Percentiles rank a stretch among this genome's conserved stretches.
Evolutionary conservation across 2,888 invertebrate species (phyloP).

Genomic region (Apamea monoglypha): DNA sequence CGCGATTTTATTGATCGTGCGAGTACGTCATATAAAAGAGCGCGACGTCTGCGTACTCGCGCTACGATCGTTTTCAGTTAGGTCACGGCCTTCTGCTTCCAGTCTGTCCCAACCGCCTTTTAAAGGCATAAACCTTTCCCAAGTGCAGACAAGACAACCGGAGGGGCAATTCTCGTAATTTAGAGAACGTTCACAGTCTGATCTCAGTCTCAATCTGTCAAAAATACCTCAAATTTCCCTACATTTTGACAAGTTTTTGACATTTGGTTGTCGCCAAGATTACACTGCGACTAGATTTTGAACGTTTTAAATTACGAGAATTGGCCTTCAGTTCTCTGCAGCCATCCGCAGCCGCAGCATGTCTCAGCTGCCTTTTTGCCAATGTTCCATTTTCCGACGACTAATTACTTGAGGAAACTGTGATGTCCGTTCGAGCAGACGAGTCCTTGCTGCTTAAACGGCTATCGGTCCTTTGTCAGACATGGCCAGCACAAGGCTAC

Average conservation of each 20-base stretch:
- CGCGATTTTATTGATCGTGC: neutral
- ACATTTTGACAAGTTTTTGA: no score
- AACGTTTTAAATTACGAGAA: no score
- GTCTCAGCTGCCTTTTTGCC: neutral
- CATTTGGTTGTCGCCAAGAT: no score
- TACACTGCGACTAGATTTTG: no score
- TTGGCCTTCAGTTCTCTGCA: neutral
- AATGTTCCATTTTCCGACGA: neutral
- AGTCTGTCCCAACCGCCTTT: neutral
- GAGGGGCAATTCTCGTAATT: no score
- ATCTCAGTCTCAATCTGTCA: no score
- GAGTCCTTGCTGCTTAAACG: neutral
- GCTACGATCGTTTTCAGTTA: neutral
- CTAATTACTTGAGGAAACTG: no score
- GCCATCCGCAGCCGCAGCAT: no score
- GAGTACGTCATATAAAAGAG: neutral
- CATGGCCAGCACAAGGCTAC: neutral
- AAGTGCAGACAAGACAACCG: neutral
- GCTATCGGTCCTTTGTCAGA: neutral
- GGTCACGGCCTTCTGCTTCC: neutral
- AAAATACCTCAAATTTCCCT: no score
- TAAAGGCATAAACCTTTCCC: neutral
- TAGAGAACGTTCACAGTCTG: no score
- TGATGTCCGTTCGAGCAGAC: neutral
- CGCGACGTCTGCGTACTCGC: neutral